These are phyloP conservation scores for Apodemus sylvaticus DNA, from an alignment of 2,113 vertebrate genomes.

Conservation along the genomic window DNA sequence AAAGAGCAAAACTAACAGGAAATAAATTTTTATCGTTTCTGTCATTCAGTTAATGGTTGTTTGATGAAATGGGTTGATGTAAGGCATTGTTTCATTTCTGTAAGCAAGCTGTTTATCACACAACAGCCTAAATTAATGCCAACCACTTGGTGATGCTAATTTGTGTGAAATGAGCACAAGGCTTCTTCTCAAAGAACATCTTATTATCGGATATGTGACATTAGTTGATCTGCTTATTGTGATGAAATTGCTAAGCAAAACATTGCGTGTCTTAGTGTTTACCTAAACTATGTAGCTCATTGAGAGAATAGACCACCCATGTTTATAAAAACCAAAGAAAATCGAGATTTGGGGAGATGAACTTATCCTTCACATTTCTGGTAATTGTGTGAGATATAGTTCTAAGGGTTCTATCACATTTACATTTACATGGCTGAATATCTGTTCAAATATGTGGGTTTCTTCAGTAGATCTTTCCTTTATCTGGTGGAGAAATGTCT, in stretches of 20 bases:
- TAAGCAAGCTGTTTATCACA: background rate
- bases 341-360: background rate
- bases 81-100: background rate
- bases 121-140: background rate
- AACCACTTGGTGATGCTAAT: background rate
- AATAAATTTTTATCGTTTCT: background rate
- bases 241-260: background rate
- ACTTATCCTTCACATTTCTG: background rate
- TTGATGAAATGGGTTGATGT: background rate
- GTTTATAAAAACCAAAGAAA: conserved; percentile 8
- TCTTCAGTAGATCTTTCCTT: background rate
- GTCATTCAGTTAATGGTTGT: background rate
- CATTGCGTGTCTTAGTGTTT: background rate
- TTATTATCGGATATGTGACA: background rate
- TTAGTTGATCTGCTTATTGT: background rate
- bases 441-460: background rate
- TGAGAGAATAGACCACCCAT: background rate
- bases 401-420: background rate
- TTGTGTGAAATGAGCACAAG: background rate
- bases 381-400: background rate
- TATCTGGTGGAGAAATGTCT: background rate
- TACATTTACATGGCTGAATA: background rate
- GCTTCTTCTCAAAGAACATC: background rate
- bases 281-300: background rate
- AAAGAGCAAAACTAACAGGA: background rate